These are phyloP conservation scores for Dryococelus australis DNA, from an alignment of 2,888 invertebrate genomes.

Conservation along the genomic window DNA sequence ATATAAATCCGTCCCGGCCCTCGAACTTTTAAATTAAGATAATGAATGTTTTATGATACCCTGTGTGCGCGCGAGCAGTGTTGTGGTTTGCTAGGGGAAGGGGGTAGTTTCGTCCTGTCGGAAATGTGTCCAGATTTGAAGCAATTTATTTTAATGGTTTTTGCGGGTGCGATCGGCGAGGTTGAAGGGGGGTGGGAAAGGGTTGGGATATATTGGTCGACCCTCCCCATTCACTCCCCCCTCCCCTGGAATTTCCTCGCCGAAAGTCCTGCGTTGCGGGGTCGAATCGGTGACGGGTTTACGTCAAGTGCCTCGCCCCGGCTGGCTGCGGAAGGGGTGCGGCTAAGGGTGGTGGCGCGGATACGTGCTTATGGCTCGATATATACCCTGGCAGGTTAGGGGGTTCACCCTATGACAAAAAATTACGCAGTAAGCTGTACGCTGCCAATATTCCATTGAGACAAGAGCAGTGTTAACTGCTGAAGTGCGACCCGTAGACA, in stretches of 20 bases:
- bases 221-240: not conserved
- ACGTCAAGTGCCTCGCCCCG: not conserved
- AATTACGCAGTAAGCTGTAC: too few relatives aligned
- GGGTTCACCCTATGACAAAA: too few relatives aligned
- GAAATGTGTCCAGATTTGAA: conserved; percentile 28
- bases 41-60: conserved; percentile 17
- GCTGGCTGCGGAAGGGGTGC: not conserved
- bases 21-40: conserved; percentile 28
- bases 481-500: too few relatives aligned
- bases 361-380: not conserved
- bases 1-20: conserved; percentile 23
- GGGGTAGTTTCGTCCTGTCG: conserved; percentile 1
- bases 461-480: too few relatives aligned
- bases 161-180: not conserved
- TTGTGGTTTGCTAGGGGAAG: not conserved
- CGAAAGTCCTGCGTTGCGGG: too few relatives aligned
- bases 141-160: conserved; percentile 27
- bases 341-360: not conserved
- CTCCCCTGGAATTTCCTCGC: not conserved
- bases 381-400: too few relatives aligned
- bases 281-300: not conserved
- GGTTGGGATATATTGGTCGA: not conserved
- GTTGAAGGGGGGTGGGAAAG: not conserved
- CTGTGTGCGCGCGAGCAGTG: not conserved
- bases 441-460: too few relatives aligned